Evolutionary conservation across 2,113 vertebrate genomes (phyloP).

Genomic region (Poeciliopsis prolifica): DNA sequence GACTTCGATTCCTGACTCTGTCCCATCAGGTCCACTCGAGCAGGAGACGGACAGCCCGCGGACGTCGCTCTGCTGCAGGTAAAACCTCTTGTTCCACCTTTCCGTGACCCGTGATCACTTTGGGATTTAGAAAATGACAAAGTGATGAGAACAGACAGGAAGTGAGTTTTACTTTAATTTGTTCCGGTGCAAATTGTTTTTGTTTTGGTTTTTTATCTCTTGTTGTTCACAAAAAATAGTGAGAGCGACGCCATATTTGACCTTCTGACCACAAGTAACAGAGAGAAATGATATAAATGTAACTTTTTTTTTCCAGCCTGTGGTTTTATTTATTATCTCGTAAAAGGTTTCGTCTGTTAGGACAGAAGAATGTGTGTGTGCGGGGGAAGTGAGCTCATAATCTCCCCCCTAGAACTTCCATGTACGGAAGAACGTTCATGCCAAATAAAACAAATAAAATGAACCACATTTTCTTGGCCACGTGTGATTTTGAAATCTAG

Average conservation of each 20-base stretch:
- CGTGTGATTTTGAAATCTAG: no score
- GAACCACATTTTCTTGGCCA: no score
- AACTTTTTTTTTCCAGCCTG: no score
- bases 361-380: neutral
- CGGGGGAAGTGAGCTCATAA: neutral
- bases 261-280: no score
- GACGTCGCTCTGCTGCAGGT: neutral
- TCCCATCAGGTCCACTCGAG: neutral
- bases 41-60: neutral
- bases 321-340: neutral
- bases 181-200: neutral
- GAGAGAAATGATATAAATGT: no score
- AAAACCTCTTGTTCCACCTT: neutral
- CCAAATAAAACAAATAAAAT: no score
- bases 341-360: neutral
- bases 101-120: neutral
- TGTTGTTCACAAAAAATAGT: neutral
- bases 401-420: neutral
- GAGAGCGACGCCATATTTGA: neutral
- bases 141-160: neutral
- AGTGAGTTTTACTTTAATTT: neutral
- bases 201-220: no score
- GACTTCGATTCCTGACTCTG: neutral
- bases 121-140: neutral
- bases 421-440: neutral